Conservation (phyloP, 2,888 invertebrate genomes). For the Drosophila nr. perissopoda region DNA sequence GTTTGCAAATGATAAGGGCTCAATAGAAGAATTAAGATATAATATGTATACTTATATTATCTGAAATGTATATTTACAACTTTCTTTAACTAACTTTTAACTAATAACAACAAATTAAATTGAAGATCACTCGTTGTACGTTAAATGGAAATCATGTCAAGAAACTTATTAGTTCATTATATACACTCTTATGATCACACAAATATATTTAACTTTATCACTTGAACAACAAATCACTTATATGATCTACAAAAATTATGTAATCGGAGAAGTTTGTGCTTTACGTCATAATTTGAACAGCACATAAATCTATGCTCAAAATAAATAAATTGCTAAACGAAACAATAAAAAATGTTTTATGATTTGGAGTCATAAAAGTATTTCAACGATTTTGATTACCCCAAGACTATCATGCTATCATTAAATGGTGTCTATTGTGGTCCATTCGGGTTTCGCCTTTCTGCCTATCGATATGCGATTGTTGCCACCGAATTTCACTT, state of each 20-base stretch:
- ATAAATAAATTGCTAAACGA: neutral
- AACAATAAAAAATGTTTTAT: neutral
- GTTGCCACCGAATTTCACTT: slow-evolving; percentile 27
- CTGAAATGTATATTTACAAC: neutral
- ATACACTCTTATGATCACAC: neutral
- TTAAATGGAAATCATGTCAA: neutral
- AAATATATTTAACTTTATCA: neutral
- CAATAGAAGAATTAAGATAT: neutral
- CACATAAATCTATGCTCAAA: neutral
- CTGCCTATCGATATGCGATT: slow-evolving; percentile 56
- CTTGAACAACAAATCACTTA: neutral
- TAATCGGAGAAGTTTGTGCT: neutral
- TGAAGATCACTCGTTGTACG: neutral
- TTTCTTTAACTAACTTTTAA: neutral
- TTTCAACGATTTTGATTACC: neutral
- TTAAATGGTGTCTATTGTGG: neutral
- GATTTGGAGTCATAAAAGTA: neutral
- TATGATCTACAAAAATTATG: neutral
- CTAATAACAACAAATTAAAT: neutral
- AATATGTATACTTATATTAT: neutral
- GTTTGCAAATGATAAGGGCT: neutral
- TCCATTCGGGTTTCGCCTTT: neutral
- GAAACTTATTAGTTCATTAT: neutral
- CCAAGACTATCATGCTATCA: neutral
- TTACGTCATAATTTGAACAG: neutral